Evolutionary conservation across 2,888 invertebrate genomes (phyloP).

Genomic region (Ischnura elegans): DNA sequence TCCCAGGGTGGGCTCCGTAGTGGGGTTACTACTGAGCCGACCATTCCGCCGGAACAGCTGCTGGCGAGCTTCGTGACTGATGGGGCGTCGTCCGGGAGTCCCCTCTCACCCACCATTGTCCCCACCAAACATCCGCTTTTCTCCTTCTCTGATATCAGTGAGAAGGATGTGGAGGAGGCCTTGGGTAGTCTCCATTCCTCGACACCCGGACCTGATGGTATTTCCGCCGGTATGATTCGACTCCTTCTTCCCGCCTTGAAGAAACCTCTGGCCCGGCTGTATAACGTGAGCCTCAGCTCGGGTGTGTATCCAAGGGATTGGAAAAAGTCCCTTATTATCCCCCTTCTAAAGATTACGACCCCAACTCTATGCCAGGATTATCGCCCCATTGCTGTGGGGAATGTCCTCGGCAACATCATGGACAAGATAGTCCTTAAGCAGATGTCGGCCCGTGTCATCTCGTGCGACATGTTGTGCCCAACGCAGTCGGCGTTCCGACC

Average conservation of each 20-base stretch:
- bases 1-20: background rate
- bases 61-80: background rate
- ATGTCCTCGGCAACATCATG: background rate
- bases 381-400: background rate
- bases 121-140: background rate
- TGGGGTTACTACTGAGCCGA: background rate
- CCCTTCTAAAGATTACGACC: background rate
- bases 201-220: background rate
- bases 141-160: background rate
- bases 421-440: no score
- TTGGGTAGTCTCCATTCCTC: background rate
- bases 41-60: background rate
- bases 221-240: background rate
- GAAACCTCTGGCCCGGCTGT: background rate
- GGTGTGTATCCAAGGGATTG: background rate
- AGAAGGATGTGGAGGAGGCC: background rate
- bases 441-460: no score
- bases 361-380: background rate
- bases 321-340: background rate
- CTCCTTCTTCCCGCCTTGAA: background rate
- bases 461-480: no score
- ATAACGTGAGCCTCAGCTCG: background rate
- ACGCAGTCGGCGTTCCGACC: no score
- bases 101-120: no score
- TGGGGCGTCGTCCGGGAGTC: no score